Percentiles rank a stretch among this genome's conserved stretches.
These are phyloP conservation scores for Diogma glabrata DNA, from an alignment of 2,888 invertebrate genomes.

Conservation along the genomic window DNA sequence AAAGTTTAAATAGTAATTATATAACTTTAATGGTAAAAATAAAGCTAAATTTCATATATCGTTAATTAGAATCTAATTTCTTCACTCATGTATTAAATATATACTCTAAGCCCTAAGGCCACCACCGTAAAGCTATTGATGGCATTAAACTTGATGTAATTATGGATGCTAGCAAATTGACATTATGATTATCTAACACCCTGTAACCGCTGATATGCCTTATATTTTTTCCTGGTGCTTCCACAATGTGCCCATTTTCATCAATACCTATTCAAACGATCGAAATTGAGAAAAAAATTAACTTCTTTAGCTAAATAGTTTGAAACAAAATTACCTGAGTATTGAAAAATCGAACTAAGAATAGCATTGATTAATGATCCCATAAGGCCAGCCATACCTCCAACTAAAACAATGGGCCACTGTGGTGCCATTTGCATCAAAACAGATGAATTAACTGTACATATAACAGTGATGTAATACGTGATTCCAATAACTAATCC, in stretches of 20 bases:
- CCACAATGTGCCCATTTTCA: conserved; percentile 56
- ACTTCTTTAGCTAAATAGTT: not conserved
- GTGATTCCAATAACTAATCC: conserved; percentile 54
- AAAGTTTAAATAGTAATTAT: too few species aligned
- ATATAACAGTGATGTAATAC: conserved; percentile 54
- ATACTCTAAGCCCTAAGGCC: too few species aligned
- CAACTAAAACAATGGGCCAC: conserved; percentile 66
- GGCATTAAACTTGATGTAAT: conserved; percentile 61
- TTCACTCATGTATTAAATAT: too few species aligned
- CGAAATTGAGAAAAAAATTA: too few species aligned
- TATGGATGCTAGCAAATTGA: conserved; percentile 72
- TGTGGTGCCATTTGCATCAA: conserved; percentile 54
- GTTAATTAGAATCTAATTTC: too few species aligned
- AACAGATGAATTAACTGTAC: conserved; percentile 46
- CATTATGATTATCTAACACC: conserved; percentile 75
- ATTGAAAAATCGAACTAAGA: conserved; percentile 76
- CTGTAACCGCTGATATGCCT: conserved; percentile 64
- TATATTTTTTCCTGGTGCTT: conserved; percentile 54
- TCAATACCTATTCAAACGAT: conserved; percentile 65
- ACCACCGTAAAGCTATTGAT: conserved; percentile 44
- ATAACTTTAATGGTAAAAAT: too few species aligned
- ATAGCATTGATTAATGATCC: conserved; percentile 76
- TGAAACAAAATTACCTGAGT: conserved; percentile 48
- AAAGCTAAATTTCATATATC: too few species aligned
- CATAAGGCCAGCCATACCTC: conserved; percentile 59